These are phyloP conservation scores for Xylota sylvarum DNA, from an alignment of 2,888 invertebrate genomes.

Conservation along the genomic window DNA sequence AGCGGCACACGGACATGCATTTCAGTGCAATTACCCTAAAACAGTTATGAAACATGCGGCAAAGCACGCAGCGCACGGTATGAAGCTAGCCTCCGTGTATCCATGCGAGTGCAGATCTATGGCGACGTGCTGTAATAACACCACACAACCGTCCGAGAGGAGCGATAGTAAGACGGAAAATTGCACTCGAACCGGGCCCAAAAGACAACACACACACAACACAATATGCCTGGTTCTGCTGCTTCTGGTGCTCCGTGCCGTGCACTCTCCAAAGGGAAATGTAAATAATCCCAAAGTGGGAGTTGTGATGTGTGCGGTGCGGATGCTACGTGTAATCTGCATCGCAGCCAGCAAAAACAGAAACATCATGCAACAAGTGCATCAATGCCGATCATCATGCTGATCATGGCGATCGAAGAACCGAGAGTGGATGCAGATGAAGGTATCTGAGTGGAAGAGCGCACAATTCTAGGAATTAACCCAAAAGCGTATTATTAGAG, in stretches of 20 bases:
- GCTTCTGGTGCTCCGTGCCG: conserved; percentile 27
- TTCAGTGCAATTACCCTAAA: conserved; percentile 74
- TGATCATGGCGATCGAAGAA: conserved; percentile 39
- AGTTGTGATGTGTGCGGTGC: conserved; percentile 71
- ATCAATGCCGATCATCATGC: conserved; percentile 61
- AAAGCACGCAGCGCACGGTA: conserved; percentile 69
- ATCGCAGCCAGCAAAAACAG: conserved; percentile 58
- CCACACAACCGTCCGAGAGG: conserved; percentile 36
- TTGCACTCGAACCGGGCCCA: conserved; percentile 58
- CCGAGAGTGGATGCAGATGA: conserved; percentile 32
- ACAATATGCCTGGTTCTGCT: conserved; percentile 32
- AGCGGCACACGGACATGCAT: conserved; percentile 62
- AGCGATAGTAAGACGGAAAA: conserved; percentile 57
- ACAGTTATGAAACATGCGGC: conserved; percentile 77
- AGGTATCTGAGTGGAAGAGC: conserved; percentile 28
- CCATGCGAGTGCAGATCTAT: conserved; percentile 48
- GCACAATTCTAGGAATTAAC: conserved; percentile 70
- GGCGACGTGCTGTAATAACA: conserved; percentile 71
- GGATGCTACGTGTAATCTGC: conserved; percentile 71
- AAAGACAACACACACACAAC: conserved; percentile 56
- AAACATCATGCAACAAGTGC: conserved; percentile 76
- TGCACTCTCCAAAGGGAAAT: conserved; percentile 68
- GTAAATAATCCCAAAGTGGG: conserved; percentile 76
- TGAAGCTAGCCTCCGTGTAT: conserved; percentile 40
- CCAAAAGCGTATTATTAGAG: conserved; percentile 67